These are phyloP conservation scores for Stenurella melanura DNA, from an alignment of 2,888 invertebrate genomes.

Conservation along the genomic window DNA sequence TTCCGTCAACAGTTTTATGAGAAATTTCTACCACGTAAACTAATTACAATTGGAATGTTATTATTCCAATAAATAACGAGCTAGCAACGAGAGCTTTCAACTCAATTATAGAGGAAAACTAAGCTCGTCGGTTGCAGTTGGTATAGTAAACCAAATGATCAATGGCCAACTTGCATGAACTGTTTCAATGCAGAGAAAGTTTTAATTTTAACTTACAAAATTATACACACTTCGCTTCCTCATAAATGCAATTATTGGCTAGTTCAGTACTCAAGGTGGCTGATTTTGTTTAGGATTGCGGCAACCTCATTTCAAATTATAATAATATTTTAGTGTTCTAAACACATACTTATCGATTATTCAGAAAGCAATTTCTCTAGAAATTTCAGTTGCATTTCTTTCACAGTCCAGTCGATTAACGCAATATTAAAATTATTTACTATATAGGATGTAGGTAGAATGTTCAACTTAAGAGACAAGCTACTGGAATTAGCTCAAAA, in stretches of 20 bases:
- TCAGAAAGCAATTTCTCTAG: too few relatives aligned
- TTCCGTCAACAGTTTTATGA: neutral
- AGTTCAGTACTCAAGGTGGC: too few relatives aligned
- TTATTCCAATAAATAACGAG: constrained; percentile 4
- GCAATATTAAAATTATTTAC: too few relatives aligned
- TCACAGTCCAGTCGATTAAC: too few relatives aligned
- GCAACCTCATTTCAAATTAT: too few relatives aligned
- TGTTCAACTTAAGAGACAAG: too few relatives aligned
- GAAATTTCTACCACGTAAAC: neutral
- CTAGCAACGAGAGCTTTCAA: neutral
- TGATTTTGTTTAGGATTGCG: too few relatives aligned
- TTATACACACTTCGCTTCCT: neutral
- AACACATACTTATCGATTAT: too few relatives aligned
- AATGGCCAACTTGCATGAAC: constrained; percentile 17
- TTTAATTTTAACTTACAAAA: neutral
- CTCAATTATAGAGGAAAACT: constrained; percentile 10
- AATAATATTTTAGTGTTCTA: too few relatives aligned
- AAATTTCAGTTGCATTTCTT: too few relatives aligned
- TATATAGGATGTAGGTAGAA: too few relatives aligned
- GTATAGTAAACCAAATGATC: constrained; percentile 3
- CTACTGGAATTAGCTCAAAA: too few relatives aligned
- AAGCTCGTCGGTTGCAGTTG: constrained; percentile 8
- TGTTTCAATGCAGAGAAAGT: neutral
- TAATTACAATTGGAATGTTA: neutral
- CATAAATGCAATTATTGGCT: neutral